A percentile compares a stretch with the other conserved stretches of the same genome.
phyloP scores from a whole-genome alignment of 2,888 invertebrate genomes.

The Cyclophora punctaria region DNA sequence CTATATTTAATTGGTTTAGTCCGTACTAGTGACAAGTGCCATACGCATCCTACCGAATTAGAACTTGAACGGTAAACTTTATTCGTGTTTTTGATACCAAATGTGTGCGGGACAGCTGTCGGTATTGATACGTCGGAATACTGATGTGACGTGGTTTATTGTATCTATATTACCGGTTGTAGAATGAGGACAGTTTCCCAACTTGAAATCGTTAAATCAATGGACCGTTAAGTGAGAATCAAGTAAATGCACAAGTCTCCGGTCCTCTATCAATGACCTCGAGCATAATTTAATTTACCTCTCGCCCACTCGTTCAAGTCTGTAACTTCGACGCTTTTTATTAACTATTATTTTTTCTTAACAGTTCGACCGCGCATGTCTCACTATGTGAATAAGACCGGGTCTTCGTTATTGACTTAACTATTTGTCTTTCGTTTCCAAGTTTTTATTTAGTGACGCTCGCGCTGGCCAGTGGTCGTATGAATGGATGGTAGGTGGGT shows the following conservation, averaged over 20 bases:
- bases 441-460: conserved; percentile 17
- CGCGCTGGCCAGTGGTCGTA: conserved; percentile 15
- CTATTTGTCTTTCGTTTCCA: conserved; percentile 17
- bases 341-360: conserved; percentile 41
- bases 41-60: conserved; percentile 56
- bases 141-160: conserved; percentile 27
- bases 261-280: conserved; percentile 63
- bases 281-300: conserved; percentile 56
- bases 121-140: conserved; percentile 35
- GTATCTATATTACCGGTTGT: conserved; percentile 29
- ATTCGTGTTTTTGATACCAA: conserved; percentile 47
- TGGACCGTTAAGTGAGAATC: conserved; percentile 37
- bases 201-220: conserved; percentile 27
- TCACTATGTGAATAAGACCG: conserved; percentile 23
- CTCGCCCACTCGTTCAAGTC: conserved; percentile 45
- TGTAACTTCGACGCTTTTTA: conserved; percentile 41
- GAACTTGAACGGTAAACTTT: conserved; percentile 57
- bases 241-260: conserved; percentile 21
- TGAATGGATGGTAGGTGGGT: conserved; percentile 19
- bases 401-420: conserved; percentile 24
- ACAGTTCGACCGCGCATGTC: conserved; percentile 29
- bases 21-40: conserved; percentile 48
- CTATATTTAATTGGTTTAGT: conserved; percentile 43
- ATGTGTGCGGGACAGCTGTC: conserved; percentile 57
- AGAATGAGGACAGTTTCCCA: conserved; percentile 22